phyloP scores from a whole-genome alignment of 2,888 invertebrate species.

The Cetonia aurata region DNA sequence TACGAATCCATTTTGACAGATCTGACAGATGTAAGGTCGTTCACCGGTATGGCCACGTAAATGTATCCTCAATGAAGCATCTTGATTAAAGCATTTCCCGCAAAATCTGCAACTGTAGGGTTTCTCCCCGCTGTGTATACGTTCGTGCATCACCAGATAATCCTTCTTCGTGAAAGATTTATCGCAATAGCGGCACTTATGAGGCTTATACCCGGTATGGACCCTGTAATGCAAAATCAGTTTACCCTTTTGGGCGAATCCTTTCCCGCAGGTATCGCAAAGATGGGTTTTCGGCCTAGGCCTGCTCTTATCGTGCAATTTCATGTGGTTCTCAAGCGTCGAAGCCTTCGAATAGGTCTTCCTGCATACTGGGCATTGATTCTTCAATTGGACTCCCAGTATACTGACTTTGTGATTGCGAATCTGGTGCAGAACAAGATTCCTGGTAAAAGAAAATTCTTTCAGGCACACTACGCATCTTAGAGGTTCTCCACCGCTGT shows the following conservation, averaged over 20 bases:
- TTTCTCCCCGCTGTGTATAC: slow-evolving; percentile 58
- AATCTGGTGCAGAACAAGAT: slow-evolving; percentile 59
- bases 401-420: slow-evolving; percentile 61
- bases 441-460: slow-evolving; percentile 67
- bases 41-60: slow-evolving; percentile 55
- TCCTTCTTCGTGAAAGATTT: slow-evolving; percentile 56
- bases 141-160: slow-evolving; percentile 55
- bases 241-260: slow-evolving; percentile 60
- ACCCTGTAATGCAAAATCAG: slow-evolving; percentile 57
- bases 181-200: slow-evolving; percentile 56
- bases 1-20: slow-evolving; percentile 54
- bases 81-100: slow-evolving; percentile 55
- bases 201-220: slow-evolving; percentile 58
- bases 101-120: slow-evolving; percentile 57
- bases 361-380: slow-evolving; percentile 60
- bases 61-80: slow-evolving; percentile 54
- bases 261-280: slow-evolving; percentile 62
- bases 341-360: slow-evolving; percentile 58
- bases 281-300: slow-evolving; percentile 55
- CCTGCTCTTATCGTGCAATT: slow-evolving; percentile 45
- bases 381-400: slow-evolving; percentile 65
- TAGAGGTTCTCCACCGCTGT: slow-evolving; percentile 68
- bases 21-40: slow-evolving; percentile 55
- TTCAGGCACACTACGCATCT: slow-evolving; percentile 70
- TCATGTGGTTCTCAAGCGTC: slow-evolving; percentile 66